Conservation (phyloP, 2,797 vertebrate genomes). For the Sternotherus odoratus region DNA sequence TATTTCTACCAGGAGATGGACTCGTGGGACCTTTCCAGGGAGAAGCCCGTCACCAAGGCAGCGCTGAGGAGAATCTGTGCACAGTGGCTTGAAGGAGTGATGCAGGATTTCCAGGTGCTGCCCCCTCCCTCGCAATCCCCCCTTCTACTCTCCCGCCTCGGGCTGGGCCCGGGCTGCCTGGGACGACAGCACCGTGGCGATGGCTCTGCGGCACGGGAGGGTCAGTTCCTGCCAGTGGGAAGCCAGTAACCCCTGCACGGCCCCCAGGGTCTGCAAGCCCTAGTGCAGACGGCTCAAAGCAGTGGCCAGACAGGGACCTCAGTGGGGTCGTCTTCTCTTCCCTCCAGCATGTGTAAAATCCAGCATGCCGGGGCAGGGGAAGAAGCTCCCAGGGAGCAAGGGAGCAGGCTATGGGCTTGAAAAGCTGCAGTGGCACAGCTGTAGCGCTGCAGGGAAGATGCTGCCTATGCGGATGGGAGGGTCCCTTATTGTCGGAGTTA, state of each 20-base stretch:
- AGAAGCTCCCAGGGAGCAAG: neutral
- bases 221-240: neutral
- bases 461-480: too few species aligned
- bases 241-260: neutral
- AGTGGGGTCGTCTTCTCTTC: neutral
- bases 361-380: neutral
- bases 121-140: rapidly evolving
- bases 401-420: neutral
- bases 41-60: neutral
- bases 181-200: neutral
- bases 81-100: conserved; percentile 47
- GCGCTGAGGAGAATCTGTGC: neutral
- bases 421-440: too few species aligned
- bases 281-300: neutral
- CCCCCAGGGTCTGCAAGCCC: neutral
- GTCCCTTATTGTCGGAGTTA: too few species aligned
- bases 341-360: neutral
- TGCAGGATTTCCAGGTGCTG: conserved; percentile 44
- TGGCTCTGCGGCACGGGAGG: neutral
- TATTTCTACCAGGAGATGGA: conserved; percentile 61
- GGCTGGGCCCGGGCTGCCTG: neutral
- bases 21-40: conserved; percentile 27
- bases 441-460: too few species aligned
- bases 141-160: neutral
- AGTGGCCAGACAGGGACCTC: neutral